These are phyloP conservation scores for Calameuta pallipes DNA, from an alignment of 2,888 invertebrate species.

Conservation along the genomic window DNA sequence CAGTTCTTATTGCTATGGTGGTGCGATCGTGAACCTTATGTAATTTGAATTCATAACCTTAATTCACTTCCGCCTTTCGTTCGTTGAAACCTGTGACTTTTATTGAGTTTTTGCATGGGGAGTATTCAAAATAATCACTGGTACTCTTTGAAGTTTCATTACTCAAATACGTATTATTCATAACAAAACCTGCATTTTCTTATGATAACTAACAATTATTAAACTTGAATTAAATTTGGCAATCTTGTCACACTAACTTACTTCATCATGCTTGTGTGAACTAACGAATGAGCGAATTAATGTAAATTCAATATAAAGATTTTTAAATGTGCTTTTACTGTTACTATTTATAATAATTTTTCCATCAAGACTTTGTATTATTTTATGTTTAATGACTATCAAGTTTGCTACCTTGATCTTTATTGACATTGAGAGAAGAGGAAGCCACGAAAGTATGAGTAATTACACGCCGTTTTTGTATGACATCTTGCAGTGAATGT, in stretches of 20 bases:
- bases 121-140: neutral
- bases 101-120: neutral
- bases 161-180: neutral
- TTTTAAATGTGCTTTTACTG: neutral
- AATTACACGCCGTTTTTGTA: neutral
- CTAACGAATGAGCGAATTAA: neutral
- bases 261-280: neutral
- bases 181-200: neutral
- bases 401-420: neutral
- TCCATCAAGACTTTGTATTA: neutral
- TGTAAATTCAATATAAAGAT: neutral
- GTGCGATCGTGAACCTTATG: conserved; percentile 12
- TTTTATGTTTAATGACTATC: neutral
- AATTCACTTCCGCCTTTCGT: conserved; percentile 33
- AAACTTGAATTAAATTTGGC: neutral
- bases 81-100: conserved; percentile 9
- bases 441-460: neutral
- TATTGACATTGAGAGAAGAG: neutral
- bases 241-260: neutral
- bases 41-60: conserved; percentile 18
- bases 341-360: neutral
- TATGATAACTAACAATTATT: neutral
- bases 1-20: conserved; percentile 1
- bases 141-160: neutral
- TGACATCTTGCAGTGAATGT: neutral